Base-by-base conservation (phyloP, 2,797 vertebrate species). In the Anguilla megastoma region DNA sequence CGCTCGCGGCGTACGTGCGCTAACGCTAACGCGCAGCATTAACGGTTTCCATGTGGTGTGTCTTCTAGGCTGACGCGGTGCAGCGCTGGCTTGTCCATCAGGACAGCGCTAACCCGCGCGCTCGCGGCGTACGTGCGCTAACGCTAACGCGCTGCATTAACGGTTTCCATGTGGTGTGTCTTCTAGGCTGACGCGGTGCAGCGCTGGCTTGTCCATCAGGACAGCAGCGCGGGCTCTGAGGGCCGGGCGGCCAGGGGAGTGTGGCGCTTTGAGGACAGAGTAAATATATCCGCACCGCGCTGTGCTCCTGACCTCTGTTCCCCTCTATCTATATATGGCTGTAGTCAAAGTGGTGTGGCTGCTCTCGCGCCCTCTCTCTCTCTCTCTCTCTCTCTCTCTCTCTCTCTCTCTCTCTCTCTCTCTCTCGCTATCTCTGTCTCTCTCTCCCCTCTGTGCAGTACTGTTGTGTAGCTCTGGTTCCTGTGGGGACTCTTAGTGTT, bases 11-110 rank as follows among this genome's bases (percentile, higher is more conserved):
- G 36, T 36, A 36, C 36, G 36, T 36, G 36, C 0, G 36, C 36
- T 36, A 36, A 36, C 1, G 36, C 36, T 36, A 36, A 36, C 36
- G 36, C 36, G 36, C 36, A 36, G 36, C 87, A 88, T 92, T 91
- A 90, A 90, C 87, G 24, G 90, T 92, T 89, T 91, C 87, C 74
- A 54, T 88, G 79, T 91, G 89, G 87, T 92, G 88, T 88, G 69
- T 93, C 89, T 93, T 92, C 90, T 90, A 90, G 91, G 90, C 88
- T 85, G 89, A 92, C 91, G 89, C 91, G 90, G 84, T 90, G 91
- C 90, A 91, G 86, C 88, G 84, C 90, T 91, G 91, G 92, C 85
- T 89, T 91, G 86, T 90, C 88, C 45, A 60, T 91, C 89, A 91
- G 92, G 91, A 92, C 92, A 91, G 91, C 89, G 79, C 74, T 87